Percentiles rank a stretch among this genome's conserved stretches.
These are phyloP conservation scores for Puma concolor DNA, from an alignment of 2,113 vertebrate genomes.

Conservation along the genomic window DNA sequence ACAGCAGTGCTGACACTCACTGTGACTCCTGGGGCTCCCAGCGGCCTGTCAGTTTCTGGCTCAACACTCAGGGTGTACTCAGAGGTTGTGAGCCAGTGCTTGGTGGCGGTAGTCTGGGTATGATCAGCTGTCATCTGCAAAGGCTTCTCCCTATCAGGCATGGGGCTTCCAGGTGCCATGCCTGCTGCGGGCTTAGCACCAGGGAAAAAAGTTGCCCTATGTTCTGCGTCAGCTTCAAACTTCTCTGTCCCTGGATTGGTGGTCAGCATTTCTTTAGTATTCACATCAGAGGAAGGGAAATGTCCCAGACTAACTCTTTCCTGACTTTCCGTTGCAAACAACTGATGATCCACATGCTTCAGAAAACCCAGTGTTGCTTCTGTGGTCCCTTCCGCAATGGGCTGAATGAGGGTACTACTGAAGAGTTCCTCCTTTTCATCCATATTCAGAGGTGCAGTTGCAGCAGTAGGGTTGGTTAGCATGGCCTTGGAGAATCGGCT, in stretches of 20 bases:
- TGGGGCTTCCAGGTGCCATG: not conserved
- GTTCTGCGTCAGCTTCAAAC: not conserved
- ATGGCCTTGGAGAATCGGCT: slow-evolving; percentile 50
- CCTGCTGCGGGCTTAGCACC: not conserved
- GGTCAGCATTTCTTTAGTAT: not conserved
- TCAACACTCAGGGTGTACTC: not conserved
- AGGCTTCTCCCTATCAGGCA: not conserved
- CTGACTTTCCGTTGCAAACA: slow-evolving; percentile 58
- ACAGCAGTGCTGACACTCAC: slow-evolving; percentile 7
- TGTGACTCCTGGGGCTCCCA: accelerated
- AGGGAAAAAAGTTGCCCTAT: not conserved
- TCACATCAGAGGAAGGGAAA: slow-evolving; percentile 27
- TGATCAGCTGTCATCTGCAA: slow-evolving; percentile 1
- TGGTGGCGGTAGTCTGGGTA: not conserved
- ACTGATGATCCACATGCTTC: not conserved
- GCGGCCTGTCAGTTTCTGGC: not conserved
- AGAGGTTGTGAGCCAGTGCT: accelerated
- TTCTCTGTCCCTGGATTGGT: slow-evolving; percentile 50
- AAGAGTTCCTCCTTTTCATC: slow-evolving; percentile 22
- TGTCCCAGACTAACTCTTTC: not conserved
- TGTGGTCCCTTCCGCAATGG: not conserved
- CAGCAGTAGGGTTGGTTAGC: slow-evolving; percentile 66
- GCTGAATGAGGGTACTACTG: not conserved
- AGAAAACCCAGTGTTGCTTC: slow-evolving; percentile 49
- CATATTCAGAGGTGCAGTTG: not conserved